A percentile compares a stretch with the other conserved stretches of the same genome.
These are phyloP conservation scores for Lycaena phlaeas DNA, from an alignment of 2,888 invertebrate genomes.

Conservation along the genomic window DNA sequence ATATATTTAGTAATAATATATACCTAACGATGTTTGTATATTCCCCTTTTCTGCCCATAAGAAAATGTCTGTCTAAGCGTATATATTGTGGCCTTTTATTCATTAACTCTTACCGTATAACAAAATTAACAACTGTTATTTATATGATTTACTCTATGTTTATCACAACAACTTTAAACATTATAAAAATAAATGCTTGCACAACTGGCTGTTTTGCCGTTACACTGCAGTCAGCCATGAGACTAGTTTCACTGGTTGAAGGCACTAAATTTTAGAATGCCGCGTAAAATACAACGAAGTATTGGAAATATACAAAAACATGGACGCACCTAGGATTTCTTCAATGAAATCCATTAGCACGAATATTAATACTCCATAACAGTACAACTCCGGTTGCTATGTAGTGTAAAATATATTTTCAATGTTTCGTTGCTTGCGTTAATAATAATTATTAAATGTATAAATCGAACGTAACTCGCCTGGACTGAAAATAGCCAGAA, in stretches of 20 bases:
- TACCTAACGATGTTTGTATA: too few species aligned
- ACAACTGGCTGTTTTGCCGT: slow-evolving; percentile 46
- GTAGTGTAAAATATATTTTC: slow-evolving; percentile 13
- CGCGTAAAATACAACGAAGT: slow-evolving; percentile 14
- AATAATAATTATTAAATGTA: neutral
- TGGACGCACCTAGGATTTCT: neutral
- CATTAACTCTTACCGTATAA: neutral
- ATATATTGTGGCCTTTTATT: slow-evolving; percentile 2
- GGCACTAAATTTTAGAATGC: slow-evolving; percentile 40
- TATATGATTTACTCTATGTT: slow-evolving; percentile 27
- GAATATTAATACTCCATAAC: slow-evolving; percentile 23
- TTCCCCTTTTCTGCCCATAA: too few species aligned
- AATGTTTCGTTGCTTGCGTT: neutral
- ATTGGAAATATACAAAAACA: slow-evolving; percentile 10
- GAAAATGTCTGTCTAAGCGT: too few species aligned
- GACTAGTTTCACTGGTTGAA: slow-evolving; percentile 70
- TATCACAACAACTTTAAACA: slow-evolving; percentile 44
- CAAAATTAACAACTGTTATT: slow-evolving; percentile 27
- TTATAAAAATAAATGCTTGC: slow-evolving; percentile 70
- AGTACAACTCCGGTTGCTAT: slow-evolving; percentile 46
- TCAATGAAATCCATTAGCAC: neutral
- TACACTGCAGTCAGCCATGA: slow-evolving; percentile 33
- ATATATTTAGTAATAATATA: too few species aligned
- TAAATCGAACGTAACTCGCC: too few species aligned
- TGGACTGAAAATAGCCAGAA: too few species aligned